Evolutionary conservation across 2,797 vertebrate species (phyloP), one percentile per base, ranked within the genome.

Genomic region (Malacoraja senta): DNA sequence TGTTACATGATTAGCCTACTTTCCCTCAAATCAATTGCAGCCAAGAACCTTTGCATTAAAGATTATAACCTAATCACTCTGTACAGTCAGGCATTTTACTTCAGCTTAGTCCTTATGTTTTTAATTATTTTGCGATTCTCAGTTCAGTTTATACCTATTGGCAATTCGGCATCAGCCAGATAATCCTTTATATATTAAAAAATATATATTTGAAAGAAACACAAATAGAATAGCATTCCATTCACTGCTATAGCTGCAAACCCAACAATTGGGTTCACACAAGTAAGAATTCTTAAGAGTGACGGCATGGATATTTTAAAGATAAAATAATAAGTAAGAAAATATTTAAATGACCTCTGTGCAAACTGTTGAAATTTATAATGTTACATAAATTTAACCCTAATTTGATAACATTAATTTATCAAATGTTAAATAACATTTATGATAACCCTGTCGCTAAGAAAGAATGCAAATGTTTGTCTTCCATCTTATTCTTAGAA

Each of bases 401-500:
- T 0, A 26, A 74, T 24, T 74, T 74, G 21, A 24, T 21, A 38
- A 91, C 12, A 38, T 38, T 53, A 44, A 74, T 74, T 29, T 74
- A n/a, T n/a, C n/a, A n/a, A n/a, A n/a, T n/a, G n/a, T n/a, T n/a
- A n/a, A n/a, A n/a, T n/a, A 24, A 92, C 38, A 21, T 24, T n/a
- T 53, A 53, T 44, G 44, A 10, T 91, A 24, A 53, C 35, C 68
- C 32, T 91, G 38, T 24, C 26, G 38, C 26, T 92, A 26, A 21
- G 29, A 93, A 58, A 79, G 44, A 63, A 21, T 38, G 78, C n/a
- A 29, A 74, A 65, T 84, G 58, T 92, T 68, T 68, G 26, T 44
- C 63, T 44, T 94, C 94, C 91, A 94, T 94, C 83, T 32, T 95
- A 94, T 95, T 93, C 94, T 94, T 95, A 94, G 95, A 96, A 96